These are phyloP conservation scores for Aphelocoma californica DNA, from an alignment of 2,797 vertebrate genomes.

Conservation along the genomic window DNA sequence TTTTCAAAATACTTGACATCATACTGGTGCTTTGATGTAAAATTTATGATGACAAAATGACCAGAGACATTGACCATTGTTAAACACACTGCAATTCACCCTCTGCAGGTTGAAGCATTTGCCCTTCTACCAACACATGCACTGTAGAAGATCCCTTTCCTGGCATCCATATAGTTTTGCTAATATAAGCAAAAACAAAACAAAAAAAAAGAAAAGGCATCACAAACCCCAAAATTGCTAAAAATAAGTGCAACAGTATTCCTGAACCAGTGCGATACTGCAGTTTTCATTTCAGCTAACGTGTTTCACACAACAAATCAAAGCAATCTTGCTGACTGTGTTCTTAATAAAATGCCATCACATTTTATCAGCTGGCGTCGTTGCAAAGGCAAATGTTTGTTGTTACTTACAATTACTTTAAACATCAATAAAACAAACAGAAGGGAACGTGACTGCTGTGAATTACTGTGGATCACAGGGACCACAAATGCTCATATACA, in stretches of 20 bases:
- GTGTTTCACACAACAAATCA: background rate
- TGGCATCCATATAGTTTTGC: background rate
- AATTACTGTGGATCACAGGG: background rate
- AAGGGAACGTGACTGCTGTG: background rate
- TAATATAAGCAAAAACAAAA: background rate
- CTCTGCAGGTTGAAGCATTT: background rate
- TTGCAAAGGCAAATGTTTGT: background rate
- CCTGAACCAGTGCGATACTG: background rate
- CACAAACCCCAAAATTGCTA: background rate
- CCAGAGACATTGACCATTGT: rapidly evolving
- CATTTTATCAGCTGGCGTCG: background rate
- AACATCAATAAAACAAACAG: background rate
- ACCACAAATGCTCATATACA: background rate
- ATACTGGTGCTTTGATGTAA: background rate
- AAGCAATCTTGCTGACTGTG: background rate
- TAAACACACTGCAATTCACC: background rate
- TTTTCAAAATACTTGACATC: background rate
- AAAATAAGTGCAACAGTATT: background rate
- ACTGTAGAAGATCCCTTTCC: background rate
- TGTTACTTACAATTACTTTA: background rate
- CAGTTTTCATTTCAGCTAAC: background rate
- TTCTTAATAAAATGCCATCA: background rate
- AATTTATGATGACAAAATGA: background rate
- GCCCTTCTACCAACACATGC: background rate
- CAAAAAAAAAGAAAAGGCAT: rapidly evolving